These are phyloP conservation scores for Cirrhinus mrigala DNA, from an alignment of 2,797 vertebrate genomes.

Conservation along the genomic window DNA sequence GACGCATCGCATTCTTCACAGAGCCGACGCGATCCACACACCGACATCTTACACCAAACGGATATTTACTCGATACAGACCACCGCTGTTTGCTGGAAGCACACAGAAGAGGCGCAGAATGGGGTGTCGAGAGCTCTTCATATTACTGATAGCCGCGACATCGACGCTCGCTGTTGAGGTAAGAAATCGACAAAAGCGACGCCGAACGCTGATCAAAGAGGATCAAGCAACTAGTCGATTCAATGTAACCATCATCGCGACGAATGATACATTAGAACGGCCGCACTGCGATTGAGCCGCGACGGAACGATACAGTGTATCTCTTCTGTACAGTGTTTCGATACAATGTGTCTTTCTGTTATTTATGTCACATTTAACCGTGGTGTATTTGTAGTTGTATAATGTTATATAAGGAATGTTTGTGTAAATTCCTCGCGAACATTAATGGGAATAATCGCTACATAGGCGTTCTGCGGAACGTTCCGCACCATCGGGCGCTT, in stretches of 20 bases:
- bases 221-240: background rate
- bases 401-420: background rate
- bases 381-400: too few relatives aligned
- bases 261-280: background rate
- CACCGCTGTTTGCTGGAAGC: background rate
- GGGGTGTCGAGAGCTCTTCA: slow-evolving; percentile 72
- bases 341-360: background rate
- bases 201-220: background rate
- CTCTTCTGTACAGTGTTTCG: too few relatives aligned
- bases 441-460: background rate
- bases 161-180: slow-evolving; percentile 77
- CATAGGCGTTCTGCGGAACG: background rate
- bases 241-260: background rate
- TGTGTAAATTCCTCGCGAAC: background rate
- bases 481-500: background rate
- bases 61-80: background rate
- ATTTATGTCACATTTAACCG: background rate
- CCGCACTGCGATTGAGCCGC: background rate
- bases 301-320: background rate
- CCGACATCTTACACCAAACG: slow-evolving; percentile 36
- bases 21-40: slow-evolving; percentile 35
- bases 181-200: slow-evolving; percentile 58
- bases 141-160: slow-evolving; percentile 71
- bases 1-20: slow-evolving; percentile 66
- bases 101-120: slow-evolving; percentile 65